Conservation (phyloP, 1,140 invertebrate genomes). For the Drosophila jambulina region DNA sequence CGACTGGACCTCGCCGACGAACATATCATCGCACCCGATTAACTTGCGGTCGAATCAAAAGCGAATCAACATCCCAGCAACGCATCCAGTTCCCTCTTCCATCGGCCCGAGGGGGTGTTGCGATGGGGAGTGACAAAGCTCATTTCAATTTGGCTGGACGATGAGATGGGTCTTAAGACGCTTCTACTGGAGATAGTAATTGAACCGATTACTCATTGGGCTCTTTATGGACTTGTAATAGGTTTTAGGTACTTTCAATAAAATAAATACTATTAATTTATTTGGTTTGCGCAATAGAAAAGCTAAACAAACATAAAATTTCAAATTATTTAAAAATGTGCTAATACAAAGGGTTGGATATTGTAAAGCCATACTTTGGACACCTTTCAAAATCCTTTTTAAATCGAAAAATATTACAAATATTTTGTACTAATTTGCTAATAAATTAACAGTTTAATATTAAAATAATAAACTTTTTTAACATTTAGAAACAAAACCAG, state of each 20-base stretch:
- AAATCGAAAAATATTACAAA: too few relatives aligned
- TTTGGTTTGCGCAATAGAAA: too few relatives aligned
- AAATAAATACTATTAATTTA: neutral
- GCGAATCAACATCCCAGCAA: slow-evolving; percentile 29
- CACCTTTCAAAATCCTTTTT: too few relatives aligned
- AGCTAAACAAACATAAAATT: too few relatives aligned
- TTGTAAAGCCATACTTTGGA: too few relatives aligned
- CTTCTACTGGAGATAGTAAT: neutral
- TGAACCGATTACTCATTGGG: slow-evolving; percentile 9
- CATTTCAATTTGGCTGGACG: slow-evolving; percentile 5
- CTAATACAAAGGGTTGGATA: too few relatives aligned
- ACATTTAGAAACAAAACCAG: too few relatives aligned
- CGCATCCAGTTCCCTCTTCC: neutral
- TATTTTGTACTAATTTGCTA: too few relatives aligned
- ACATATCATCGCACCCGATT: slow-evolving; percentile 19
- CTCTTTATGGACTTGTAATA: neutral
- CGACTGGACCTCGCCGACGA: neutral
- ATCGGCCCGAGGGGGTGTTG: neutral
- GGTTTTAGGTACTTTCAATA: neutral
- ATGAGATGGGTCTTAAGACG: neutral
- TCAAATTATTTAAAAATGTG: too few relatives aligned
- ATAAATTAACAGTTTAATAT: too few relatives aligned
- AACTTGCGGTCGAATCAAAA: slow-evolving; percentile 23
- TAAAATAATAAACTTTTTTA: too few relatives aligned
- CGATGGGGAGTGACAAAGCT: slow-evolving; percentile 10